These are phyloP conservation scores for Criorhina ranunculi DNA, from an alignment of 2,888 invertebrate species.

Conservation along the genomic window DNA sequence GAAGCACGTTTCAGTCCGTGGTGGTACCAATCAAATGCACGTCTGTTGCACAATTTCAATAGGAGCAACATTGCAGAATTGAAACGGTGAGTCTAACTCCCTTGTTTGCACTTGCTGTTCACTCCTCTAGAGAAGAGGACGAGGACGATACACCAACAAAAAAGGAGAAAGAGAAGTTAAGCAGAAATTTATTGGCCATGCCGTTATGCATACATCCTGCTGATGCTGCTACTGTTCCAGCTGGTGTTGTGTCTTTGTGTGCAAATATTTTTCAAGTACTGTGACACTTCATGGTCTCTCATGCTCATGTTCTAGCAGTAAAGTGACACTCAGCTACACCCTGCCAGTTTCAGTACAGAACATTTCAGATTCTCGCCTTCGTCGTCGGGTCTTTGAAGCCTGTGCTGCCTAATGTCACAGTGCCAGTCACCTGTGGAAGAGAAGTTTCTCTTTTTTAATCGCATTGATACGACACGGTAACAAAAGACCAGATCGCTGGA, in stretches of 20 bases:
- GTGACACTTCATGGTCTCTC: slow-evolving; percentile 5
- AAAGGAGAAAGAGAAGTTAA: neutral
- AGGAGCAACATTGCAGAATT: neutral
- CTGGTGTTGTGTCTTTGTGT: neutral
- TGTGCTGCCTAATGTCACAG: neutral
- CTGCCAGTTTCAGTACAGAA: neutral
- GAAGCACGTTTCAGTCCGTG: neutral
- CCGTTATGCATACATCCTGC: neutral
- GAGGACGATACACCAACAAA: neutral
- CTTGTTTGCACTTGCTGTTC: neutral
- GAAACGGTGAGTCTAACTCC: neutral
- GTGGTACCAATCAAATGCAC: slow-evolving; percentile 9
- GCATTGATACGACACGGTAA: neutral
- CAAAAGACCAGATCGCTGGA: neutral
- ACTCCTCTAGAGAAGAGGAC: neutral
- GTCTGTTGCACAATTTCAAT: slow-evolving; percentile 20
- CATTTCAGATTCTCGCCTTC: neutral
- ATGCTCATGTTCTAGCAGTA: neutral
- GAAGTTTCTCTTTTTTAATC: slow-evolving; percentile 4
- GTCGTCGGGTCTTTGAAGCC: slow-evolving; percentile 1
- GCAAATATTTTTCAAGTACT: neutral
- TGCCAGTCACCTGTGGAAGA: slow-evolving; percentile 7
- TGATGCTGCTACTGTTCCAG: neutral
- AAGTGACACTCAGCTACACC: slow-evolving; percentile 1
- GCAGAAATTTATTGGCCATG: slow-evolving; percentile 3